Conservation (phyloP, 2,113 vertebrate genomes). For the Dissostichus mawsoni region DNA sequence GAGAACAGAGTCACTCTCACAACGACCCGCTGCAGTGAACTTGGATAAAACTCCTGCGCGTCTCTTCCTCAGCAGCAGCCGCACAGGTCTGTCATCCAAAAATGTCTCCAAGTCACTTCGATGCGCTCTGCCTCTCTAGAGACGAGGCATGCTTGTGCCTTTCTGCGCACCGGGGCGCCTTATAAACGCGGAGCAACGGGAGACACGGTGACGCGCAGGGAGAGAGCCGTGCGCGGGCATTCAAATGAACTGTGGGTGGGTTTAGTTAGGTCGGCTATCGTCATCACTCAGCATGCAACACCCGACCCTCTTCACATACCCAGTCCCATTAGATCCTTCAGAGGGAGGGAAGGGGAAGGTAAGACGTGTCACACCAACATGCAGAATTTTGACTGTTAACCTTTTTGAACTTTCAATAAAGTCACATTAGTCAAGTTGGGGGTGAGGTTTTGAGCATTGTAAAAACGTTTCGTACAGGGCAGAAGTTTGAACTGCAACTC, state of each 20-base stretch:
- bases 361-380: constrained; percentile 10
- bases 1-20: constrained; percentile 56
- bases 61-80: constrained; percentile 43
- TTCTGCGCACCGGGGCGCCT: constrained; percentile 71
- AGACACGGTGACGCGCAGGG: constrained; percentile 79
- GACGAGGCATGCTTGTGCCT: constrained; percentile 74
- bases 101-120: constrained; percentile 63
- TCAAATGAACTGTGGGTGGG: constrained; percentile 87
- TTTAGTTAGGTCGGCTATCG: constrained; percentile 77
- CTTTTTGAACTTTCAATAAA: background rate
- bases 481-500: background rate
- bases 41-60: constrained; percentile 71
- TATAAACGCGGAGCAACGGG: constrained; percentile 82
- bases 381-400: background rate
- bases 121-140: constrained; percentile 77
- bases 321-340: constrained; percentile 13
- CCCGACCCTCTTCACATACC: constrained; percentile 18
- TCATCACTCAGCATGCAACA: constrained; percentile 69
- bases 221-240: constrained; percentile 83
- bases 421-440: background rate
- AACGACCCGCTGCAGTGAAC: constrained; percentile 61
- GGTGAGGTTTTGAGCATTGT: background rate
- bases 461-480: background rate
- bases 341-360: background rate
- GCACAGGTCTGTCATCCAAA: constrained; percentile 47